Base-by-base conservation (phyloP, 2,797 vertebrate genomes). In the Tamandua tetradactyla region DNA sequence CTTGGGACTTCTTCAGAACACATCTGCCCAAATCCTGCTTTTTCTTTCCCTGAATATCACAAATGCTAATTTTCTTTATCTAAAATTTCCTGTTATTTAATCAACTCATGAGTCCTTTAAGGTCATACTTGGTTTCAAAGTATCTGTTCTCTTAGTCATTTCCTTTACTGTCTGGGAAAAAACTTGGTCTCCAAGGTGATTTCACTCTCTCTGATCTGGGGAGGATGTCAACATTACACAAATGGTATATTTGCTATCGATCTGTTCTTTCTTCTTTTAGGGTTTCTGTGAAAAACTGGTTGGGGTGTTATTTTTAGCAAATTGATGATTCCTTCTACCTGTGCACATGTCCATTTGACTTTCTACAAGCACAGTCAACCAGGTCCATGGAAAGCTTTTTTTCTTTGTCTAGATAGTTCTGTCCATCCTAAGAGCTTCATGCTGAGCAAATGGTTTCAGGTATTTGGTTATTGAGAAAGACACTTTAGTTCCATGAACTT, bases 171-270 rank as follows among this genome's bases (percentile, higher is more conserved):
- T 80, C 84, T 91, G 76, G 66, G 37, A 80, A 75, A 59, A 80
- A 69, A 42, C 42, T 71, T 47, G 55, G 92, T 96, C 97, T 96
- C 96, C 93, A 93, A 72, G 90, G 94, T 84, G 90, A 97, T 61
- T 76, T 61, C 64, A 18, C 64, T 92, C 62, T 62, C 83, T 89
- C 78, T 72, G 40, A 83, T 92, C 84, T 71, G 37, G 40, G 15
- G 59, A 82, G 49, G 74, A 79, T 11, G 4, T 86, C 91, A 79
- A n/a, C 71, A 35, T 91, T 71, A 87, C 82, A 71, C 84, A 95
- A 64, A 87, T 57, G 92, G 18, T 47, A 20, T 88, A 49, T 66
- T 86, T 78, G 68, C 82, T 44, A 91, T 97, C 1, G n/a, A 95
- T 95, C 95, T 94, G 88, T 89, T 81, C 95, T 81, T 87, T 87